Conservation (phyloP, 2,113 vertebrate genomes). For the Leucosticte australis region DNA sequence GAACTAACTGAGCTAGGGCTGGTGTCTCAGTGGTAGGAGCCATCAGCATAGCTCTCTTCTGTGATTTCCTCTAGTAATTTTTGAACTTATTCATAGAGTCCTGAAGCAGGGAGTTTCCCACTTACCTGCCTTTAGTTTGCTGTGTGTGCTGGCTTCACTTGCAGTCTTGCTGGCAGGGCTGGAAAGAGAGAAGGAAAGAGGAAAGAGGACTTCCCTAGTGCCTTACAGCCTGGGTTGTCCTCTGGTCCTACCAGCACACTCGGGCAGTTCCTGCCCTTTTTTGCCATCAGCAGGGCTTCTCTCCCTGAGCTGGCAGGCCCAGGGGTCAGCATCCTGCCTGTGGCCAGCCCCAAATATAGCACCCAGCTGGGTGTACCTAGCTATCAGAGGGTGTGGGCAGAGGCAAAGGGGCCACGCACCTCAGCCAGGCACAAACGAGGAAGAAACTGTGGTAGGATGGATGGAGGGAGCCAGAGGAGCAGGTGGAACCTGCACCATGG, state of each 20-base stretch:
- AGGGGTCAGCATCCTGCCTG: not conserved
- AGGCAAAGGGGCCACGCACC: not conserved
- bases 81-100: not conserved
- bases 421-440: accelerated
- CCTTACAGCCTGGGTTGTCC: not conserved
- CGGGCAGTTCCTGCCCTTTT: not conserved
- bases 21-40: not conserved
- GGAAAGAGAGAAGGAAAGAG: not conserved
- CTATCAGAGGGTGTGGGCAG: slow-evolving; percentile 4
- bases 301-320: not conserved
- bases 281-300: not conserved
- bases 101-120: not conserved
- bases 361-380: accelerated
- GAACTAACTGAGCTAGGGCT: not conserved
- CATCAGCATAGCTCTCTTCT: not conserved
- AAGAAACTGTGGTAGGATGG: not conserved
- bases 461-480: not conserved
- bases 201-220: not conserved
- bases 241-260: not conserved
- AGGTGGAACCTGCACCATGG: not conserved
- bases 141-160: not conserved
- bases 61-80: not conserved
- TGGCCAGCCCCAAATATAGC: not conserved
- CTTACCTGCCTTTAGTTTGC: not conserved
- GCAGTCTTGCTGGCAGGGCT: not conserved